These are phyloP conservation scores for Polia nebulosa DNA, from an alignment of 2,888 invertebrate genomes.

Conservation along the genomic window DNA sequence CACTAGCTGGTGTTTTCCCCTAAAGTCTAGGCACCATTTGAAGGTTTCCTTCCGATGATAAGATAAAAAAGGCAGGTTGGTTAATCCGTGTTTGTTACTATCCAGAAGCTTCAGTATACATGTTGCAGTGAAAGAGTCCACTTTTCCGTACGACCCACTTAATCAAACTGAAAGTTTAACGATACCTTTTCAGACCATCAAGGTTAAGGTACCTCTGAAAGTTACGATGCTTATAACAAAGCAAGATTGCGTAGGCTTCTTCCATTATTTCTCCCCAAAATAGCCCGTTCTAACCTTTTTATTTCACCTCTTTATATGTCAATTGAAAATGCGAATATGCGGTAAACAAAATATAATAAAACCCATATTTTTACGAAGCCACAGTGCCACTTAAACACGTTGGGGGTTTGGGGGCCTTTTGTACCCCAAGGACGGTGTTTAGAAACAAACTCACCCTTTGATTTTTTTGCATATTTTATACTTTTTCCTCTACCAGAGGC, in stretches of 20 bases:
- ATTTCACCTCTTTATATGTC: conserved; percentile 27
- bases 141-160: too few species aligned
- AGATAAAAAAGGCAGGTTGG: too few species aligned
- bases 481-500: conserved; percentile 49
- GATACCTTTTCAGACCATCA: background rate
- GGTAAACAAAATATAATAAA: conserved; percentile 58
- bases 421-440: conserved; percentile 70
- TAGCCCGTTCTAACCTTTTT: conserved; percentile 14
- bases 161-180: too few species aligned
- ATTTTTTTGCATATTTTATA: conserved; percentile 76
- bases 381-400: conserved; percentile 67
- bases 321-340: conserved; percentile 51
- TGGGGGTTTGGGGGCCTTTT: conserved; percentile 52
- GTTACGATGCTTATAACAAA: background rate
- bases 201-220: background rate
- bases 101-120: too few species aligned
- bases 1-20: too few species aligned
- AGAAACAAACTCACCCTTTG: conserved; percentile 74
- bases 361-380: conserved; percentile 64
- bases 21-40: too few species aligned
- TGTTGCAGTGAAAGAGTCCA: too few species aligned
- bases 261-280: background rate
- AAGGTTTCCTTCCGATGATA: too few species aligned
- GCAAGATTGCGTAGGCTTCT: background rate
- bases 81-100: too few species aligned